These are phyloP conservation scores for Andricus grossulariae DNA, from an alignment of 1,140 invertebrate genomes.

Conservation along the genomic window DNA sequence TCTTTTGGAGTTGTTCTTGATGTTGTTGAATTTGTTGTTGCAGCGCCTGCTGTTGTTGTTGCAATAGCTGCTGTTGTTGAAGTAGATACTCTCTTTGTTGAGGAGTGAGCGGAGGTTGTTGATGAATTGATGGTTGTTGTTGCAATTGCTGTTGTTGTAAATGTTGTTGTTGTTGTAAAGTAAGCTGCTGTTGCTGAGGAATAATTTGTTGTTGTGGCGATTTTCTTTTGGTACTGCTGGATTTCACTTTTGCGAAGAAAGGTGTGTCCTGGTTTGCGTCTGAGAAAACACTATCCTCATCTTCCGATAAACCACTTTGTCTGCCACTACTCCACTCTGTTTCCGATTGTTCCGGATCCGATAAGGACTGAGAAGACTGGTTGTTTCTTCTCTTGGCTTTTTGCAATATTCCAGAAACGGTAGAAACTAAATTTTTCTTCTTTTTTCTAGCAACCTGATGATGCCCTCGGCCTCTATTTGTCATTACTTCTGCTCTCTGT, in stretches of 20 bases:
- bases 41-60: constrained; percentile 65
- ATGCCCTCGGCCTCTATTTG: constrained; percentile 58
- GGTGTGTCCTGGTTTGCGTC: constrained; percentile 79
- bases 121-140: constrained; percentile 38
- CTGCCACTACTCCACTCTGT: constrained; percentile 83
- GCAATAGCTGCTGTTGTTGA: constrained; percentile 54
- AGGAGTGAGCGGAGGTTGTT: constrained; percentile 51
- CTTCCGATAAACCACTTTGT: constrained; percentile 82
- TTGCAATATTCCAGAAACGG: constrained; percentile 86
- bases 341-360: constrained; percentile 87
- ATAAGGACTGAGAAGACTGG: constrained; percentile 79
- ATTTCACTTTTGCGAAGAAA: constrained; percentile 80
- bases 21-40: constrained; percentile 71
- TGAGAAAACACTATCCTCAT: constrained; percentile 83
- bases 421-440: constrained; percentile 87
- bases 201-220: constrained; percentile 59
- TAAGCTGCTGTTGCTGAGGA: constrained; percentile 51
- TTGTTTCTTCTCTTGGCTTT: constrained; percentile 84
- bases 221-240: constrained; percentile 74
- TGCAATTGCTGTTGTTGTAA: constrained; percentile 48
- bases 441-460: constrained; percentile 77
- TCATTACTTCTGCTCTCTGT: constrained; percentile 54
- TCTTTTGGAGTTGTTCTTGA: constrained; percentile 64
- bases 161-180: constrained; percentile 46
- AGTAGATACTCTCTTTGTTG: constrained; percentile 44